A percentile compares a stretch with the other conserved stretches of the same genome.
These are phyloP conservation scores for Polylopha cassiicola DNA, from an alignment of 2,888 invertebrate genomes.

Conservation along the genomic window DNA sequence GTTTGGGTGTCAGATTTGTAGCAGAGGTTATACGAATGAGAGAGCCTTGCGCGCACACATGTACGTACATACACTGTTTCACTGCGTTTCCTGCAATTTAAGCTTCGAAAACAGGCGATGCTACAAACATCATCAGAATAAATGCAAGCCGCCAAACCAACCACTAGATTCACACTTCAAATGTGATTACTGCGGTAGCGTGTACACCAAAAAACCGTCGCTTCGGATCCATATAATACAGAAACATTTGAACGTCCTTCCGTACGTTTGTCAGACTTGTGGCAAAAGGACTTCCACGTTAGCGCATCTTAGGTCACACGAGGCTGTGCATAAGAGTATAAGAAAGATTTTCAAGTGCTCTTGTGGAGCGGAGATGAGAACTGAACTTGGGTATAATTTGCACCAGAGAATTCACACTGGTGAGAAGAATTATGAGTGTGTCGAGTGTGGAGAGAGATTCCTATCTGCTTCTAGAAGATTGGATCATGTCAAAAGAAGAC, in stretches of 20 bases:
- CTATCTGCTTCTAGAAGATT: slow-evolving; percentile 57
- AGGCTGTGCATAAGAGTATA: slow-evolving; percentile 41
- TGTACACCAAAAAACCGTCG: slow-evolving; percentile 56
- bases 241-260: slow-evolving; percentile 57
- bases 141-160: slow-evolving; percentile 32
- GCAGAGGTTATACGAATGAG: slow-evolving; percentile 41
- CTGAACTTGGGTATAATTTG: slow-evolving; percentile 49
- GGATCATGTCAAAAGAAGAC: slow-evolving; percentile 59
- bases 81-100: slow-evolving; percentile 44
- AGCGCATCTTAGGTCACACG: slow-evolving; percentile 52
- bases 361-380: slow-evolving; percentile 54
- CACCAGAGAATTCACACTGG: slow-evolving; percentile 61
- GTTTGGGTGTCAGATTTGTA: slow-evolving; percentile 45
- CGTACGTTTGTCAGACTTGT: slow-evolving; percentile 51
- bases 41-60: slow-evolving; percentile 50
- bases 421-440: slow-evolving; percentile 53
- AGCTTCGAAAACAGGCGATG: slow-evolving; percentile 58
- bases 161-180: slow-evolving; percentile 30
- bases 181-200: slow-evolving; percentile 53
- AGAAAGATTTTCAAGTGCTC: slow-evolving; percentile 46
- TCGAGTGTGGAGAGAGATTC: slow-evolving; percentile 54
- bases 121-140: slow-evolving; percentile 44
- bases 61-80: slow-evolving; percentile 50
- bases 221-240: slow-evolving; percentile 57
- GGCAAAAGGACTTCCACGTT: slow-evolving; percentile 58